These are phyloP conservation scores for Drosophila watanabei DNA, from an alignment of 1,140 invertebrate species.

Conservation along the genomic window DNA sequence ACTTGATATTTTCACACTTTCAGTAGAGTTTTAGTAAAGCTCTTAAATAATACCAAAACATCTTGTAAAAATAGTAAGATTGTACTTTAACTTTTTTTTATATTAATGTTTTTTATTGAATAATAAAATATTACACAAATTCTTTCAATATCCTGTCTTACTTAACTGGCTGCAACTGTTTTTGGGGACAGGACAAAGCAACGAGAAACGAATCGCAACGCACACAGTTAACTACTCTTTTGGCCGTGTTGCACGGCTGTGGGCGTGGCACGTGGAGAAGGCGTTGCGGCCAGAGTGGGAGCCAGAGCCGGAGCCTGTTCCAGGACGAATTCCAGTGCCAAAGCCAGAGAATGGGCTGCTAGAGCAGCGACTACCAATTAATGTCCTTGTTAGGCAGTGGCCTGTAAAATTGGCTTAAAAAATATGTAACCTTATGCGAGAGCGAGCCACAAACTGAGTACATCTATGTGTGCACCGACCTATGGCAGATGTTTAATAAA, in stretches of 20 bases:
- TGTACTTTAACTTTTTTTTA: neutral
- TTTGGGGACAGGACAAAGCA: conserved; percentile 3
- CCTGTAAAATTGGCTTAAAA: conserved; percentile 85
- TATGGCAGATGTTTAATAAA: neutral
- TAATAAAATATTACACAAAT: neutral
- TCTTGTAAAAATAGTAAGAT: neutral
- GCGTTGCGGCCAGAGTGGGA: conserved; percentile 15
- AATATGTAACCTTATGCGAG: conserved; percentile 82
- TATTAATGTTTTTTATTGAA: neutral
- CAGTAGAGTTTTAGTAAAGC: accelerated
- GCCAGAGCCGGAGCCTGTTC: conserved; percentile 5
- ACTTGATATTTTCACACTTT: neutral
- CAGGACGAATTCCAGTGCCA: conserved; percentile 21
- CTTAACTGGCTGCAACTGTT: conserved; percentile 15
- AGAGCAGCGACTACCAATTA: conserved; percentile 75
- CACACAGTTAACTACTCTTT: conserved; percentile 76
- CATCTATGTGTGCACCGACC: neutral
- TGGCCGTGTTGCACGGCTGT: conserved; percentile 58
- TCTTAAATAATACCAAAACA: neutral
- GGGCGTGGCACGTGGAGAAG: conserved; percentile 33
- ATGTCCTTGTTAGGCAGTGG: conserved; percentile 84
- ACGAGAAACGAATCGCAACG: conserved; percentile 48
- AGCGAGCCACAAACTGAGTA: conserved; percentile 34
- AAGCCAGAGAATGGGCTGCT: conserved; percentile 15
- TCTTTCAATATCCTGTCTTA: neutral